Percentiles rank a stretch among this genome's conserved stretches.
Conservation (phyloP, 2,113 vertebrate genomes). For the Hyla sarda region DNA sequence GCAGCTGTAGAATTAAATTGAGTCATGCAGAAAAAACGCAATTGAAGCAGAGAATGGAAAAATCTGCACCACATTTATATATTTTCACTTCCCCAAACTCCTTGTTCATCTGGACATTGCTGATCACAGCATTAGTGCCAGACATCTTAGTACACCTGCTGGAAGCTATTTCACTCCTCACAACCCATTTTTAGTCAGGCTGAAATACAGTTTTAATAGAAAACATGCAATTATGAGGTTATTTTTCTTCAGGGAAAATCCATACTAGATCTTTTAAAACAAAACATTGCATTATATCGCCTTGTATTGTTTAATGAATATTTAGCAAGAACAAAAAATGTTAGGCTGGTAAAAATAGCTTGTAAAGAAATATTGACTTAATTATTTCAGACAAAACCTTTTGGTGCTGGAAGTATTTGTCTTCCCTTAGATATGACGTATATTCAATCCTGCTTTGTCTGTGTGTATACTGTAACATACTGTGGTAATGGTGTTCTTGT, state of each 20-base stretch:
- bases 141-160: constrained; percentile 44
- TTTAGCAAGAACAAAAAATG: constrained; percentile 54
- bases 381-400: constrained; percentile 55
- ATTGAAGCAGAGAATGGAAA: constrained; percentile 31
- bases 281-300: constrained; percentile 54
- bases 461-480: not conserved
- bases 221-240: constrained; percentile 59
- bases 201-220: constrained; percentile 60
- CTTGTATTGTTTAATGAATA: constrained; percentile 54
- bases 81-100: constrained; percentile 35
- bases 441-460: not conserved
- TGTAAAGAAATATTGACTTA: constrained; percentile 56
- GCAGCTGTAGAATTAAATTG: constrained; percentile 31
- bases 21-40: constrained; percentile 49
- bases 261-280: constrained; percentile 53
- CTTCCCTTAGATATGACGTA: constrained; percentile 39
- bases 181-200: constrained; percentile 49
- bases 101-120: constrained; percentile 29
- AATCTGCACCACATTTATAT: constrained; percentile 26
- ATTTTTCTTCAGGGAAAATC: constrained; percentile 57
- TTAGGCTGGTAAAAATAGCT: constrained; percentile 43
- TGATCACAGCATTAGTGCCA: constrained; percentile 40
- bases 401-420: constrained; percentile 11
- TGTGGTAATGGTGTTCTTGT: not conserved
- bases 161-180: constrained; percentile 50